Evolutionary conservation across 2,113 vertebrate species (phyloP), one percentile per base, ranked within the genome.

Genomic region (Phocoena sinus): DNA sequence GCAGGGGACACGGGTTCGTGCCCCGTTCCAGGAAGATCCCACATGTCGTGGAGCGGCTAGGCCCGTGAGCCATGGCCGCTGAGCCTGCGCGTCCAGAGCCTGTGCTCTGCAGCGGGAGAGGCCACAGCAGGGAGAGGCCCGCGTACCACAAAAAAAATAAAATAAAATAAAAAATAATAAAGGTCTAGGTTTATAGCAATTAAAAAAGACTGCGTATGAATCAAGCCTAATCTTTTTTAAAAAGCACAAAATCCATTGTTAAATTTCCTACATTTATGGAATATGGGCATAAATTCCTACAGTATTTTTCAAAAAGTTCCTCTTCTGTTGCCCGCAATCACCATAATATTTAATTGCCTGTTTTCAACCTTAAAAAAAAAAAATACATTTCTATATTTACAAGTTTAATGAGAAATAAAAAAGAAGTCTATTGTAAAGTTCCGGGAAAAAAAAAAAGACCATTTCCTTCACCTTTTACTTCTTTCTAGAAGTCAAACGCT

Each of bases 401-500:
- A 67, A 85, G 44, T 71, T 92, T 95, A 94, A 84, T 73, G 47
- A 74, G 47, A 79, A 90, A 47, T 60, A 95, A 58, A 80, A 93
- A 58, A 79, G 50, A 58, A 80, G 33, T 36, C 53, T 80, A 58
- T 10, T 80, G 23, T 36, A 80, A 36, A 94, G 70, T 60, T 79
- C 38, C 44, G 13, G 0, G 14, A 8, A 36, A 77, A 70, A 77
- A 70, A 86, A 47, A 53, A 91, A 71, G 14, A 53, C 10, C 33
- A 33, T 23, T 47, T 95, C 67, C 56, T 90, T 92, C 26, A 13
- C 15, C 36, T 44, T 89, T 83, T 44, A 60, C 12, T 28, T 67
- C 17, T 74, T 60, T 91, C 20, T 80, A 53, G 8, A 91, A 88
- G 50, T 41, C 13, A 88, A 84, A 44, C 31, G 8, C 53, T 87